Conservation (phyloP, 92 coral and sea anemone species). For the Pocillopora grandis region DNA sequence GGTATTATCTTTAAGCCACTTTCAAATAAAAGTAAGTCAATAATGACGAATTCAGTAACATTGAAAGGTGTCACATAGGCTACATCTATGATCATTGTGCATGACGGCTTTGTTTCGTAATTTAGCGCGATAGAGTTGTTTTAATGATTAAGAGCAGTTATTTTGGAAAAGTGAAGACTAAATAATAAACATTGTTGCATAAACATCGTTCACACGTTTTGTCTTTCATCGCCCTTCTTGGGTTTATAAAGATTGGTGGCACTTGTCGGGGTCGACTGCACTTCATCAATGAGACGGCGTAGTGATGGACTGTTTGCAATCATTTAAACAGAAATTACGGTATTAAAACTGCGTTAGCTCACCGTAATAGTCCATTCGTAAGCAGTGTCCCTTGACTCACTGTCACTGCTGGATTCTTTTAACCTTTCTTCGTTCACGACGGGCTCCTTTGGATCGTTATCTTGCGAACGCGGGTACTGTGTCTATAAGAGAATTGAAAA, state of each 20-base stretch:
- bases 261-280: neutral
- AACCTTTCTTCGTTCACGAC: neutral
- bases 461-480: neutral
- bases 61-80: neutral
- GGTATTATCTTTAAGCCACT: neutral
- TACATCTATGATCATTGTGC: neutral
- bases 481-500: neutral
- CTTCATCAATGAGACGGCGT: neutral
- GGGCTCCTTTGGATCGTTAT: constrained; percentile 12
- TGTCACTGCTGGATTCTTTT: constrained; percentile 25
- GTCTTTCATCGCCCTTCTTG: neutral
- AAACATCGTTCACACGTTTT: neutral
- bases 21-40: neutral
- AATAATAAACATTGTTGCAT: neutral
- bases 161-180: neutral
- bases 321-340: neutral
- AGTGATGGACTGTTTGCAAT: neutral
- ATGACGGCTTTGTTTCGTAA: constrained; percentile 3
- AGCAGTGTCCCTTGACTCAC: constrained; percentile 11
- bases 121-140: neutral
- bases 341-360: neutral
- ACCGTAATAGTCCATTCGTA: constrained; percentile 31
- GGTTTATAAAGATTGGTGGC: neutral
- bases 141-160: neutral
- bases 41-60: neutral